Evolutionary conservation across 92 coral and sea anemone genomes (phyloP), one percentile per base, ranked within the genome.

Genomic region (Virgularia gustaviana): DNA sequence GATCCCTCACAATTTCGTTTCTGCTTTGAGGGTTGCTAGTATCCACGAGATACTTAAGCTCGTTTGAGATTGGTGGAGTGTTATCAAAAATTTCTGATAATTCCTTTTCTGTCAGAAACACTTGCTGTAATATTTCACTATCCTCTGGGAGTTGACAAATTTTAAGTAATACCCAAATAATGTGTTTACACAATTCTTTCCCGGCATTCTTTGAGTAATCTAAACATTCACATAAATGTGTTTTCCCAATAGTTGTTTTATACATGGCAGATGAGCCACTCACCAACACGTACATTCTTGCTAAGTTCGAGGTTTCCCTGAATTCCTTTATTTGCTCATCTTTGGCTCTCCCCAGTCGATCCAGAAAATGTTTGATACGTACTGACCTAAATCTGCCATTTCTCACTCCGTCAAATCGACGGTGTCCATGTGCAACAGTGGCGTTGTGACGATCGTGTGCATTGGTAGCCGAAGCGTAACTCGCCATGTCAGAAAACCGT

Each of bases 71-170:
- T 31, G 43, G 47, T 12, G 78, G 59, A 3, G 75, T 23, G 53
- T 64, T 73, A n/a, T 57, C 64, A 47, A 79, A 36, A 59, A 71
- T 52, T 36, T 45, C 49, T 45, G 67, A 73, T 35, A 58, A 49
- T 47, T 80, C 80, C 2, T 53, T 49, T 24, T 80, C 59, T 28
- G 80, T 65, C 32, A 73, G 15, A 73, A 73, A 73, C 19, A 80
- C 45, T 63, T 80, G 76, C 16, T 80, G 76, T 52, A 80, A 73
- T 34, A 73, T 44, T 49, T 80, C 71, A 63, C 85, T 80, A 35
- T 73, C 70, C 41, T 65, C 80, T 24, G 85, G 85, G 32, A 51
- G 49, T 63, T 53, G 64, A 53, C 85, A 80, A 27, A 73, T 62
- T 56, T 80, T 71, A 34, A 80, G 58, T 36, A 80, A 63, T 49